phyloP scores from a whole-genome alignment of 2,113 vertebrate species.

The Callocephalon fimbriatum region DNA sequence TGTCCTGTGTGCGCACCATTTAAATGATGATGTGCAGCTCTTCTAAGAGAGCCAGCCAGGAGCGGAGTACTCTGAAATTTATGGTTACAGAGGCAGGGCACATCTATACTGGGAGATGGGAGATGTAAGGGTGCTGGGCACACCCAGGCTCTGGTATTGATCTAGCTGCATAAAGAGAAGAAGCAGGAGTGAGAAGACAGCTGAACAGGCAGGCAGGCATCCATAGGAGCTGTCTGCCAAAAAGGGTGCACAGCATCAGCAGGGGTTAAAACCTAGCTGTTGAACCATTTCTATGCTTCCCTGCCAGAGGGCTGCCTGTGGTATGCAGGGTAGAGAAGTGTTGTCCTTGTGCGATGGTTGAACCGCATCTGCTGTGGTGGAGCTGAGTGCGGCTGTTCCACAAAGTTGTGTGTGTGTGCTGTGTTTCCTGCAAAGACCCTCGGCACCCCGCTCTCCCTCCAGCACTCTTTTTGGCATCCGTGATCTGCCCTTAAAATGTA shows the following conservation, averaged over 20 bases:
- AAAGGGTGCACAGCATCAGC: background rate
- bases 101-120: background rate
- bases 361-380: background rate
- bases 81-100: background rate
- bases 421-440: background rate
- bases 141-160: background rate
- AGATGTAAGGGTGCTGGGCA: background rate
- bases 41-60: background rate
- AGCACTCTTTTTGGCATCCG: background rate
- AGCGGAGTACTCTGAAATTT: background rate
- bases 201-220: background rate
- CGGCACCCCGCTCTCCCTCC: background rate
- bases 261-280: background rate
- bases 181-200: background rate
- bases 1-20: background rate
- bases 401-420: background rate
- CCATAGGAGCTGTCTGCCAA: accelerated
- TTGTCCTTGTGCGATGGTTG: background rate
- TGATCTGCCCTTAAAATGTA: background rate
- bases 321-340: background rate
- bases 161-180: background rate
- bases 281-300: background rate
- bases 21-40: background rate
- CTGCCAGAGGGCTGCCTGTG: background rate
- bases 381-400: background rate